These are phyloP conservation scores for Coreoperca whiteheadi DNA, from an alignment of 2,113 vertebrate genomes.

Conservation along the genomic window DNA sequence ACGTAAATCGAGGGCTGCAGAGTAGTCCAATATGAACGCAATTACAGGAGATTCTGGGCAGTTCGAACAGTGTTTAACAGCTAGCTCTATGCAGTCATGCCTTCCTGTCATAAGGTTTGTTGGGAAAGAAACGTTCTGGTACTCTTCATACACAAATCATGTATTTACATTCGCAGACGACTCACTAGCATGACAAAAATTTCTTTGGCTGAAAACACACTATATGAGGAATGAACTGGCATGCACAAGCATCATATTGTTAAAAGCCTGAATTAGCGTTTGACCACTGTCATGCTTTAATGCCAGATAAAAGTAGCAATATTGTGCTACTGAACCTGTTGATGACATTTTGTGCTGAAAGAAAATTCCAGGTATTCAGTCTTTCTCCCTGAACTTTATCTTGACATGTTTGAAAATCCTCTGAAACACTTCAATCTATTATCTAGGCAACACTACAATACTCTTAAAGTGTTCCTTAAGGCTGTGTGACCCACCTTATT, in stretches of 20 bases:
- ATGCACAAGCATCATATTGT: not conserved
- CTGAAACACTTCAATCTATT: not conserved
- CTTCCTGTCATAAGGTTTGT: not conserved
- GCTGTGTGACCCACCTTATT: not conserved
- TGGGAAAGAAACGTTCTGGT: not conserved
- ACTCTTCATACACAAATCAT: not conserved
- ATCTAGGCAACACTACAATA: not conserved
- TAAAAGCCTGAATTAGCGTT: not conserved
- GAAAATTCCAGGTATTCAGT: not conserved
- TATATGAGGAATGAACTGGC: not conserved
- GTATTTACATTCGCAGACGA: not conserved
- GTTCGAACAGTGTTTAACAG: too few species aligned
- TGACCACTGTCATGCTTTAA: too few species aligned
- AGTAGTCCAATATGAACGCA: not conserved
- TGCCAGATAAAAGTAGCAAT: too few species aligned
- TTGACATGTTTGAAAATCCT: slow-evolving; percentile 2
- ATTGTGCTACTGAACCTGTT: not conserved
- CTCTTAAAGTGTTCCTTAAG: slow-evolving; percentile 17
- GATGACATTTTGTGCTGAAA: not conserved
- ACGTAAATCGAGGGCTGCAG: not conserved
- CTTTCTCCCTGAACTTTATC: slow-evolving; percentile 9
- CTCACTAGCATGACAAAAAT: not conserved
- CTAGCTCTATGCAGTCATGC: not conserved
- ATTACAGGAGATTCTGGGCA: too few species aligned
- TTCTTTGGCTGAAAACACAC: not conserved